phyloP scores from a whole-genome alignment of 2,113 vertebrate species.

The Microcebus murinus region DNA sequence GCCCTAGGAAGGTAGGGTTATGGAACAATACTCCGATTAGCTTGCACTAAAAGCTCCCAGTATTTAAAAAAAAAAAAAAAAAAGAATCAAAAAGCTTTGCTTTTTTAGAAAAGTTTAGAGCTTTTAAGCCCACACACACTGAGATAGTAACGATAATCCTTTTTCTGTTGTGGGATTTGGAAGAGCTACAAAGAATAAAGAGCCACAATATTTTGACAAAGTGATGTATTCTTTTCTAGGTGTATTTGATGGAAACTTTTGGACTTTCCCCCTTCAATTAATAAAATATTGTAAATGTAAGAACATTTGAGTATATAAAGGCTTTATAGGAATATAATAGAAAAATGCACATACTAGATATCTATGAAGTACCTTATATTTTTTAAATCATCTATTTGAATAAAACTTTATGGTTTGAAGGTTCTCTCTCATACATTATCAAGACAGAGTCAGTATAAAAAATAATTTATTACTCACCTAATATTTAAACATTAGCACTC shows the following conservation, averaged over 20 bases:
- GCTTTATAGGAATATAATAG: not conserved
- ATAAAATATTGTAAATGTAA: constrained; percentile 6
- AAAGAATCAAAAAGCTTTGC: not conserved
- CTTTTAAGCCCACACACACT: constrained; percentile 57
- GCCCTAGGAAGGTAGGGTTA: not conserved
- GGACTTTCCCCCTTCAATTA: not conserved
- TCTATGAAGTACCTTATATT: not conserved
- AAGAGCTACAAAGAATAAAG: constrained; percentile 56
- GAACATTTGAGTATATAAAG: not conserved
- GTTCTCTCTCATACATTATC: not conserved
- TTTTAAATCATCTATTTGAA: not conserved
- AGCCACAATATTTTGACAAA: constrained; percentile 63
- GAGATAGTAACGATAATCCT: constrained; percentile 45
- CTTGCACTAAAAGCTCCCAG: not conserved
- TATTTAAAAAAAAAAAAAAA: not conserved
- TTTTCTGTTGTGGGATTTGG: constrained; percentile 45
- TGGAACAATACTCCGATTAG: constrained; percentile 30
- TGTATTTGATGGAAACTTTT: constrained; percentile 45
- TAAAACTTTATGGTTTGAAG: constrained; percentile 41
- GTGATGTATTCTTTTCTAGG: constrained; percentile 43
- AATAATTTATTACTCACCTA: constrained; percentile 34
- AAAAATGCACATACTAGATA: not conserved
- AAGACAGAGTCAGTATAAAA: constrained; percentile 32
- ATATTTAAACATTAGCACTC: not conserved
- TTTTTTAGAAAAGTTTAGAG: constrained; percentile 58